Evolutionary conservation across 2,113 vertebrate species (phyloP), one percentile per base, ranked within the genome.

Genomic region (Petroica traversi): DNA sequence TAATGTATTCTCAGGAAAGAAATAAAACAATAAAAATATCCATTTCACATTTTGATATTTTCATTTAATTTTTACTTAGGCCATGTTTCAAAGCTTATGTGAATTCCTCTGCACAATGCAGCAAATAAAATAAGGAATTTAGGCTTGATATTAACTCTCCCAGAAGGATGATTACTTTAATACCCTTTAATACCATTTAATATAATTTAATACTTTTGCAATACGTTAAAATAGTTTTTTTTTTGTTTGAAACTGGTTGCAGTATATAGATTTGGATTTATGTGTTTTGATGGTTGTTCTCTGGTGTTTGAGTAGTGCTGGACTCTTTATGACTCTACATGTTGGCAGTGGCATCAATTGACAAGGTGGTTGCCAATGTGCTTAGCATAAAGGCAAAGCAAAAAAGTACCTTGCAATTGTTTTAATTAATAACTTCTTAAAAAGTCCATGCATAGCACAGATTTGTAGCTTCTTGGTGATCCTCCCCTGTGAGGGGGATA

Each of bases 401-500:
- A 78, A 79, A 25, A 55, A 22, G 4, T 38, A 19, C 5, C 28
- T 49, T 68, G 26, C 8, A 49, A 19, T 14, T 69, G 4, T 69
- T 79, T 75, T 43, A 62, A 55, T 38, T 58, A 2, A 9, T 61
- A 72, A 9, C 11, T 43, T 33, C 19, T 40, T 75, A 72, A 66
- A 66, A 81, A 31, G 8, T 13, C 7, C 14, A 24, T 13, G 19
- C 14, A 48, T 3, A 63, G 8, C 13, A 66, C 5, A 68, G 3
- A 16, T 91, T 62, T 59, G 16, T 66, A 58, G 11, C 33, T 90
- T 92, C 34, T 34, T 61, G 23, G 19, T 66, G 34, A 43, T 38
- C 4, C 5, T 5, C 4, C 9, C 14, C 2, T 5, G 11, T 33
- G 54, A 22, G 1, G 2, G 6, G 1, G 14, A 8, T 6, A 58